Evolutionary conservation across 2,888 invertebrate species (phyloP).

Genomic region (Urechis unicinctus): DNA sequence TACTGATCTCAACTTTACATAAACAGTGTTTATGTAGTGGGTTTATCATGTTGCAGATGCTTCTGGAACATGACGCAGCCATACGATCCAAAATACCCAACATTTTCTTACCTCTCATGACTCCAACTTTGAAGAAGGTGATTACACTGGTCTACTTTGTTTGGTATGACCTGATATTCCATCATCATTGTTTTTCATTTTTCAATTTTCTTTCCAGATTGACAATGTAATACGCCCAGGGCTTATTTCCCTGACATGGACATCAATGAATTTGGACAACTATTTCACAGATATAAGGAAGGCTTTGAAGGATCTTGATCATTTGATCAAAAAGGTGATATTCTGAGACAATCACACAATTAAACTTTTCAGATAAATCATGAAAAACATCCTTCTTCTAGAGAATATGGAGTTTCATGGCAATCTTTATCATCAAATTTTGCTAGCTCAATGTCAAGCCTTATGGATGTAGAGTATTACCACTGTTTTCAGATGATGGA

Average conservation of each 20-base stretch:
- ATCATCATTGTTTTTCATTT: no score
- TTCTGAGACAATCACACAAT: no score
- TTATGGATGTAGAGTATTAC: neutral
- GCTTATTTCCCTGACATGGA: conserved; percentile 73
- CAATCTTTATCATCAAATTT: no score
- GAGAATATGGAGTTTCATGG: no score
- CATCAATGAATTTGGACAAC: conserved; percentile 66
- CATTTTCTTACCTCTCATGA: conserved; percentile 64
- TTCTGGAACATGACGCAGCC: conserved; percentile 32
- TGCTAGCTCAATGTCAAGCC: no score
- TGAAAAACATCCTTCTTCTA: no score
- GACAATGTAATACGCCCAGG: conserved; percentile 70
- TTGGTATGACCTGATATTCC: no score
- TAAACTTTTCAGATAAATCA: no score
- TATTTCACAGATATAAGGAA: conserved; percentile 59
- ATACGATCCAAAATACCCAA: conserved; percentile 57
- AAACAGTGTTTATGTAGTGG: no score
- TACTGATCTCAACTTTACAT: no score
- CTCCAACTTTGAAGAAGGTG: conserved; percentile 59
- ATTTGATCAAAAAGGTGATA: conserved; percentile 36
- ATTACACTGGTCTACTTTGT: no score
- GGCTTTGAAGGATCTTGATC: conserved; percentile 61
- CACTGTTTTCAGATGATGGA: conserved; percentile 57
- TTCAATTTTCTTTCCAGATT: conserved; percentile 21
- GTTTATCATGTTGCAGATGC: conserved; percentile 24